Base-by-base conservation (phyloP, 2,113 vertebrate genomes). In the Tursiops truncatus region DNA sequence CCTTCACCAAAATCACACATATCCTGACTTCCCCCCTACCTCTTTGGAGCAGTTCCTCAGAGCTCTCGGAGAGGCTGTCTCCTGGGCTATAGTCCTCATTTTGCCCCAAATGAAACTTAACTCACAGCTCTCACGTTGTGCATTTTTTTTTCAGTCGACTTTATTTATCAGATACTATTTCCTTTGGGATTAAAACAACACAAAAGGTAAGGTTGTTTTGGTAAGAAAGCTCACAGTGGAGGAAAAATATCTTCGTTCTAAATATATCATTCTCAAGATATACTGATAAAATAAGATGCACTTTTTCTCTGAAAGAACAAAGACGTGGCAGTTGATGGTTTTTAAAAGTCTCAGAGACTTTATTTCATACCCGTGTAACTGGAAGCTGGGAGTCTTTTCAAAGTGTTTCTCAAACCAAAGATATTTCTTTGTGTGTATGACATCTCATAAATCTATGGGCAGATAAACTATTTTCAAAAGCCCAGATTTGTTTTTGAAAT, bases 391-490 rank as follows among this genome's bases (percentile, higher is more conserved):
- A 91, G 82, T 73, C 15, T 96, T 89, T 91, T 68, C 31, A 83
- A 82, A 86, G 50, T 65, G 38, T 96, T 96, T 82, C 60, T 90
- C 89, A 82, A 85, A 77, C 38, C 36, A 73, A 90, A 93, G 38
- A 44, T 53, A 36, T 28, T 86, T 93, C 12, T 93, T 95, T 47
- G 87, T 41, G 62, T 60, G 70, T 77, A 21, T 92, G 76, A 50
- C 28, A n/a, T 56, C 38, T 96, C n/a, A 60, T 90, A 87, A 87
- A 47, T 83, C 70, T 56, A 5, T 87, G 62, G 56, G 11, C 25
- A 89, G 60, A 86, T 60, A 76, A 71, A 58, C 36, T 87, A 33
- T 82, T 94, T 95, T 93, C 62, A 82, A 60, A 96, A 90, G 89
- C 26, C 36, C 36, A 70, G 56, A 86, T 76, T 94, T 89, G 50